Conservation (phyloP, 2,113 vertebrate species). For the Myiozetetes cayanensis region DNA sequence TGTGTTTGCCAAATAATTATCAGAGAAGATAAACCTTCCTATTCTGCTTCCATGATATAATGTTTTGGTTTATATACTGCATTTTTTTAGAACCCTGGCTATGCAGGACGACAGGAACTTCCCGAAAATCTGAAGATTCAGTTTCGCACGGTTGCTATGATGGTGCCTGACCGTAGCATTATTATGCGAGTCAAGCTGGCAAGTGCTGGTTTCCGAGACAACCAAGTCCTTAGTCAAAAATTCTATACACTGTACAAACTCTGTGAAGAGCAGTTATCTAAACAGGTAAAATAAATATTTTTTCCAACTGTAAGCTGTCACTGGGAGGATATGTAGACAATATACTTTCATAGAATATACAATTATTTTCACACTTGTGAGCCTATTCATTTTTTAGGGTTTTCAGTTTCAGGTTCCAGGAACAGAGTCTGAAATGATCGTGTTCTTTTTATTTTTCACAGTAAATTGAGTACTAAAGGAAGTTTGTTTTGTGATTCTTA, state of each 20-base stretch:
- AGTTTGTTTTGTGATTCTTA: neutral
- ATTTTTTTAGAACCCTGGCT: constrained; percentile 67
- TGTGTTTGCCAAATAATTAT: neutral
- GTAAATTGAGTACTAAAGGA: neutral
- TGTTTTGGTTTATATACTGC: neutral
- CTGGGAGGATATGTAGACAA: neutral
- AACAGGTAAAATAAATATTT: constrained; percentile 68
- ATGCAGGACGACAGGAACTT: constrained; percentile 73
- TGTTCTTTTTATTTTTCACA: neutral
- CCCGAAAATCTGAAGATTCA: constrained; percentile 75
- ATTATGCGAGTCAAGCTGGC: constrained; percentile 76
- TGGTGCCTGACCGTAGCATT: constrained; percentile 74
- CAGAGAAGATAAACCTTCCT: neutral
- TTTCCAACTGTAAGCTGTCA: neutral
- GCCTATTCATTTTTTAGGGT: neutral
- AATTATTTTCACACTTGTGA: neutral
- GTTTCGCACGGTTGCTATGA: constrained; percentile 75
- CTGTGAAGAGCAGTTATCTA: constrained; percentile 76
- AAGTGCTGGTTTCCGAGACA: constrained; percentile 74
- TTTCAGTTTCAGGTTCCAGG: neutral
- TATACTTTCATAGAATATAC: neutral
- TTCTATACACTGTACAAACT: constrained; percentile 75
- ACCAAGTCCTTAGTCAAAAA: constrained; percentile 71
- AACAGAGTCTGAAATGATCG: neutral
- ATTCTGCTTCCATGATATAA: neutral